Base-by-base conservation (phyloP, 2,797 vertebrate species). In the Anguilla pacifica region DNA sequence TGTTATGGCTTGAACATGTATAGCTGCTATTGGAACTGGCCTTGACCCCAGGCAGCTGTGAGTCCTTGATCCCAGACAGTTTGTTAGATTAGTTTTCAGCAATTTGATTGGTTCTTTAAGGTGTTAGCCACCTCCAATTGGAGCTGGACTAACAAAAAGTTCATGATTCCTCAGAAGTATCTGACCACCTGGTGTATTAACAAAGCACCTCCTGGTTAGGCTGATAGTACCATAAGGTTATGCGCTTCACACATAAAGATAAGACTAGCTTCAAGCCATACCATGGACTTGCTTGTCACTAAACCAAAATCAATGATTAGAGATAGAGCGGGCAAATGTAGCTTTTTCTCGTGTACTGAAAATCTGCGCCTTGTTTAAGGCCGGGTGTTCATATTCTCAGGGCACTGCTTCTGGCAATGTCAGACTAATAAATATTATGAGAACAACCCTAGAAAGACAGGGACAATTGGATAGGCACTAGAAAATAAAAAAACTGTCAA, bases 401-500 rank as follows among this genome's bases (percentile, higher is more conserved):
- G 70, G 1, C 11, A 74, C 70, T 74, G 31, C 15, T 70, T 74
- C 31, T 74, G 31, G 28, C 28, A 74, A 35, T 39, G 35, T 17
- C 70, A 74, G 15, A 74, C 46, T n/a, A 28, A 46, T 22, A 15
- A 89, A 86, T 55, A 55, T 39, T 46, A 51, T 31, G 67, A 87
- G 61, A 17, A 7, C 43, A 49, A 83, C 86, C 88, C 79, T 85
- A 89, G 1, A 70, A 74, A 90, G 61, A 79, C 83, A 84, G 87
- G 70, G 88, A 86, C 70, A 88, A 6, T 22, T 64, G 22, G 55
- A 17, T 57, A 57, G 55, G 17, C 10, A 57, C 55, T 57, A 86
- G 55, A 84, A 89, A 81, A 49, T 86, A 74, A 67, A 49, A 49
- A 74, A 59, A 64, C 10, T 85, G 87, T 87, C 90, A 91, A 59